A percentile compares a stretch with the other conserved stretches of the same genome.
Conservation (phyloP, 2,888 invertebrate species). For the Alloscopus bannaensis region DNA sequence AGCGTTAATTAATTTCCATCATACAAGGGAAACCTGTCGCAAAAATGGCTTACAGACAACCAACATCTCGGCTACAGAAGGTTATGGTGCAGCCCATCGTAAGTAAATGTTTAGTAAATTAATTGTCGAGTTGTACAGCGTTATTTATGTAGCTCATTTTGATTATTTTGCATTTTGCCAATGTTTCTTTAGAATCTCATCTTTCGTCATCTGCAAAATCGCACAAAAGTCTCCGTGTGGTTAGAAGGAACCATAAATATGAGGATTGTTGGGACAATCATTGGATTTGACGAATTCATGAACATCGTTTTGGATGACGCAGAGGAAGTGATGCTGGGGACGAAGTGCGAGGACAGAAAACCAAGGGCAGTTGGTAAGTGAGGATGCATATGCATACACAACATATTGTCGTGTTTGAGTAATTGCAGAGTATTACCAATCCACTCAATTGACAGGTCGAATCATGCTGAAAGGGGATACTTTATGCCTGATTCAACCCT, state of each 20-base stretch:
- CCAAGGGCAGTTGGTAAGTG: constrained; percentile 78
- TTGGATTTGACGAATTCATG: constrained; percentile 57
- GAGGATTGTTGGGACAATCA: constrained; percentile 39
- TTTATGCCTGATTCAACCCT: constrained; percentile 31
- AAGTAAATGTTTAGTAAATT: constrained; percentile 74
- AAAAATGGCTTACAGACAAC: constrained; percentile 91
- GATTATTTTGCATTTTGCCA: neutral
- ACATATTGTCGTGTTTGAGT: neutral
- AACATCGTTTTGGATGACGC: constrained; percentile 44
- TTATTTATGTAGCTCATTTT: neutral
- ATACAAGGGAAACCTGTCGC: too few relatives aligned
- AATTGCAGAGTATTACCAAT: neutral
- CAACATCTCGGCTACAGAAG: constrained; percentile 91
- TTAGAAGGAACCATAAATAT: constrained; percentile 76
- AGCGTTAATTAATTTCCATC: too few relatives aligned
- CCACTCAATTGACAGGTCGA: constrained; percentile 19
- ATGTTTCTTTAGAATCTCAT: constrained; percentile 44
- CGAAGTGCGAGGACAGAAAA: constrained; percentile 1
- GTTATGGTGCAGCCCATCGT: constrained; percentile 99
- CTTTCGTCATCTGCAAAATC: constrained; percentile 53
- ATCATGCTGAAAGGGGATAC: constrained; percentile 43
- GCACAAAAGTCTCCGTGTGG: constrained; percentile 42
- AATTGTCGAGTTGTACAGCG: neutral
- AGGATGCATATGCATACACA: neutral
- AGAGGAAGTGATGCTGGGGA: constrained; percentile 19